phyloP scores from a whole-genome alignment of 2,113 vertebrate species.

The Upupa epops region DNA sequence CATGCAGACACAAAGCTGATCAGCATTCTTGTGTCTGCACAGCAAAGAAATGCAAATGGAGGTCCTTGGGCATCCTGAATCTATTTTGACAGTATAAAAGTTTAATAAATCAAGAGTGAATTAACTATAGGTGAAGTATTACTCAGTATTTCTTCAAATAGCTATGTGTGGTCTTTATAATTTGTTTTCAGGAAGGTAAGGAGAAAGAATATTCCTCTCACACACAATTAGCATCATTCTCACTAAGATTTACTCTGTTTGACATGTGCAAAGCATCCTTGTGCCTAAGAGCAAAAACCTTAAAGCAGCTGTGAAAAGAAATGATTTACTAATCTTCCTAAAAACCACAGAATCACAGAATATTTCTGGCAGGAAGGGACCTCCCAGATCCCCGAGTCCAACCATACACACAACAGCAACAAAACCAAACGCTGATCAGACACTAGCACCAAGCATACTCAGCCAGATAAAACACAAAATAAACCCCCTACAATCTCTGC shows the following conservation, averaged over 20 bases:
- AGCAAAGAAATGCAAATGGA: conserved; percentile 29
- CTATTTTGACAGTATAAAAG: conserved; percentile 17
- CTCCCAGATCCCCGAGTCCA: too few species aligned
- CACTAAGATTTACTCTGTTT: neutral
- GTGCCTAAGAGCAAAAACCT: conserved; percentile 32
- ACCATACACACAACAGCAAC: too few species aligned
- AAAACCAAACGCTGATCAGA: too few species aligned
- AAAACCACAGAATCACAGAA: neutral
- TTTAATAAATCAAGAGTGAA: neutral
- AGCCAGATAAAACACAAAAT: too few species aligned
- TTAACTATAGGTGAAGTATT: neutral
- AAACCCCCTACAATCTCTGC: too few species aligned
- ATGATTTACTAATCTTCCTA: conserved; percentile 33
- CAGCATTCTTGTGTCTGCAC: conserved; percentile 6
- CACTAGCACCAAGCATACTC: too few species aligned
- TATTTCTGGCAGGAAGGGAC: too few species aligned
- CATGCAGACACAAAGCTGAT: neutral
- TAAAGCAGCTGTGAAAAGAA: conserved; percentile 28
- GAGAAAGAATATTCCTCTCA: neutral
- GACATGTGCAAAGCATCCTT: conserved; percentile 9
- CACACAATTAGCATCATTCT: conserved; percentile 27
- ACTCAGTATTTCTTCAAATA: neutral
- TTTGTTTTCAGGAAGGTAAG: conserved; percentile 16
- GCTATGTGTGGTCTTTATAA: neutral
- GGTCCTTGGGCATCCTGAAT: neutral